These are phyloP conservation scores for Melanostoma mellinum DNA, from an alignment of 2,888 invertebrate genomes.

Conservation along the genomic window DNA sequence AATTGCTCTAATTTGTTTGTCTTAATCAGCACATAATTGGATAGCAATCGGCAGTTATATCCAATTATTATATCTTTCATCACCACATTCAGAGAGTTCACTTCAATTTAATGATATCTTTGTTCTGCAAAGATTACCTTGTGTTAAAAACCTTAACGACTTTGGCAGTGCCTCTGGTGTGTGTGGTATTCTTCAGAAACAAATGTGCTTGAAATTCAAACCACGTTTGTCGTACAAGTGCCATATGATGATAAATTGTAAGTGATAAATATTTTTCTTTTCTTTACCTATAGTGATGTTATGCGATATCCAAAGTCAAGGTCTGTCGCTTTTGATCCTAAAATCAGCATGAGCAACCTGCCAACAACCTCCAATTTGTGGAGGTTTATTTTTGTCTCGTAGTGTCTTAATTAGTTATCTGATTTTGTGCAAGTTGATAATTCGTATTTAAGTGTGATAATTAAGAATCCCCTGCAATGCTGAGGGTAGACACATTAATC, in stretches of 20 bases:
- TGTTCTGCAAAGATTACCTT: conserved; percentile 14
- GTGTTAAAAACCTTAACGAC: not conserved
- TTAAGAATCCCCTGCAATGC: not conserved
- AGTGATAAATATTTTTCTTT: conserved; percentile 8
- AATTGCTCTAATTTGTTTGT: not conserved
- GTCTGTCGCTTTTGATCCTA: conserved; percentile 15
- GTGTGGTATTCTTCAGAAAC: not conserved
- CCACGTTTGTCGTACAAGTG: conserved; percentile 1
- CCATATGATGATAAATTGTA: not conserved
- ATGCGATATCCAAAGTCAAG: conserved; percentile 36
- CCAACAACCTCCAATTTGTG: not conserved
- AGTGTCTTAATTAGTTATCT: conserved; percentile 10
- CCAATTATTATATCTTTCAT: not conserved
- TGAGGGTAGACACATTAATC: conserved; percentile 13
- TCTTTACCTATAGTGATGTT: conserved; percentile 7
- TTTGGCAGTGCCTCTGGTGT: conserved; percentile 7
- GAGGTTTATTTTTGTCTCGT: not conserved
- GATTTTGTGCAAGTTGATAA: not conserved
- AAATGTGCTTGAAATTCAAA: conserved; percentile 12
- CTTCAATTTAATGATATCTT: conserved; percentile 21
- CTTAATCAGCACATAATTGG: conserved; percentile 13
- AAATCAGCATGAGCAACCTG: conserved; percentile 4
- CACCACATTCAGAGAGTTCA: not conserved
- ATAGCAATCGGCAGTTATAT: conserved; percentile 5
- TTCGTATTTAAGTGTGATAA: conserved; percentile 20